Evolutionary conservation across 2,888 invertebrate genomes (phyloP).

Genomic region (Trichogramma evanescens): DNA sequence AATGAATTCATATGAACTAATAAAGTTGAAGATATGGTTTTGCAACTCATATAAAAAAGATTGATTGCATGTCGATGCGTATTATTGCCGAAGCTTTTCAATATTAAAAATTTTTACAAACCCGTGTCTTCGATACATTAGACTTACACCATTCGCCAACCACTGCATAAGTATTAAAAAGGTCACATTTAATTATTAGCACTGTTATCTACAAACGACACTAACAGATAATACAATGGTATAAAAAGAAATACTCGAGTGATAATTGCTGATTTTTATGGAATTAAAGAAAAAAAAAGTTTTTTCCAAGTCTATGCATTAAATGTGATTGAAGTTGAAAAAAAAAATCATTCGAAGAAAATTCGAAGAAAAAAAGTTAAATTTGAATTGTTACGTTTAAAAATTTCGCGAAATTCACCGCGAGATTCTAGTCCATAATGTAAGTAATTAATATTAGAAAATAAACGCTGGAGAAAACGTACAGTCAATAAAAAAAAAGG

Average conservation of each 20-base stretch:
- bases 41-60: not conserved
- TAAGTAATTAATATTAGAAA: not conserved
- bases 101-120: not conserved
- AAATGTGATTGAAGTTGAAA: conserved; percentile 26
- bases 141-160: not conserved
- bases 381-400: conserved; percentile 17
- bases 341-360: conserved; percentile 11
- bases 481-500: conserved; percentile 20
- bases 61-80: not conserved
- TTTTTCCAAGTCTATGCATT: conserved; percentile 26
- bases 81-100: no score
- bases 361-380: no score
- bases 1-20: not conserved
- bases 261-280: conserved; percentile 11
- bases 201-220: not conserved
- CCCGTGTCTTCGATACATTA: conserved; percentile 14
- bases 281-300: conserved; percentile 5
- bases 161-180: not conserved
- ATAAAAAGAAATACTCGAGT: conserved; percentile 1
- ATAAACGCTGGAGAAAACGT: conserved; percentile 10
- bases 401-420: conserved; percentile 10
- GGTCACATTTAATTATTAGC: not conserved
- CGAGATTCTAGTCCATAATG: conserved; percentile 3
- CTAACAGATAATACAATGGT: not conserved
- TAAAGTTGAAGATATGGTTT: not conserved